These are phyloP conservation scores for Chalcis sispes DNA, from an alignment of 2,888 invertebrate species.

Conservation along the genomic window DNA sequence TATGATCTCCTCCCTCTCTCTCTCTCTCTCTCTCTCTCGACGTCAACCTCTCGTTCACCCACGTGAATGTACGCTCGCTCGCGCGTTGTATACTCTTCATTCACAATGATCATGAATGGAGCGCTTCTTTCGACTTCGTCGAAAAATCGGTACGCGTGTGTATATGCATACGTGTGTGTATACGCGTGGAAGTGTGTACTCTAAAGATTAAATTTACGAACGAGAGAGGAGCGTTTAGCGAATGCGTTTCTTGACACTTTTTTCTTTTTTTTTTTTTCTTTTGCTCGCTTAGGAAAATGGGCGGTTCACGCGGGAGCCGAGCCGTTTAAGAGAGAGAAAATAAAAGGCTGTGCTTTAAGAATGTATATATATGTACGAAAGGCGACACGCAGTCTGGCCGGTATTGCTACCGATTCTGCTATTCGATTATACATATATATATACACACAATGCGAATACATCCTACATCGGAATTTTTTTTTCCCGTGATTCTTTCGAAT, in stretches of 20 bases:
- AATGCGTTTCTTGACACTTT: neutral
- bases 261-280: neutral
- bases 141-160: conserved; percentile 35
- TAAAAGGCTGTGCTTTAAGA: too few relatives aligned
- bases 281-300: conserved; percentile 7
- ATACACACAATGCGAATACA: too few relatives aligned
- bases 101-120: conserved; percentile 20
- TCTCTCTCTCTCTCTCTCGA: neutral
- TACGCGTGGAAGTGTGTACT: conserved; percentile 54
- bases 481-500: too few relatives aligned
- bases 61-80: neutral
- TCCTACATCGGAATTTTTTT: too few relatives aligned
- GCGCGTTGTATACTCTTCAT: too few relatives aligned
- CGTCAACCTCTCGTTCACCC: conserved; percentile 19
- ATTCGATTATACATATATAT: too few relatives aligned
- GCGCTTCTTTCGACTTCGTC: conserved; percentile 41
- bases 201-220: too few relatives aligned
- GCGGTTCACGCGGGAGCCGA: conserved; percentile 17
- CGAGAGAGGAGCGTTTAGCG: neutral
- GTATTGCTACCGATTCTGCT: too few relatives aligned
- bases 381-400: conserved; percentile 30
- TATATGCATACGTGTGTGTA: conserved; percentile 31
- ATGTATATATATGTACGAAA: too few relatives aligned
- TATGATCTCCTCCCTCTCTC: too few relatives aligned
- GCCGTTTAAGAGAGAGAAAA: too few relatives aligned